Conservation (phyloP, 2,888 invertebrate genomes). For the Tholera decimalis region DNA sequence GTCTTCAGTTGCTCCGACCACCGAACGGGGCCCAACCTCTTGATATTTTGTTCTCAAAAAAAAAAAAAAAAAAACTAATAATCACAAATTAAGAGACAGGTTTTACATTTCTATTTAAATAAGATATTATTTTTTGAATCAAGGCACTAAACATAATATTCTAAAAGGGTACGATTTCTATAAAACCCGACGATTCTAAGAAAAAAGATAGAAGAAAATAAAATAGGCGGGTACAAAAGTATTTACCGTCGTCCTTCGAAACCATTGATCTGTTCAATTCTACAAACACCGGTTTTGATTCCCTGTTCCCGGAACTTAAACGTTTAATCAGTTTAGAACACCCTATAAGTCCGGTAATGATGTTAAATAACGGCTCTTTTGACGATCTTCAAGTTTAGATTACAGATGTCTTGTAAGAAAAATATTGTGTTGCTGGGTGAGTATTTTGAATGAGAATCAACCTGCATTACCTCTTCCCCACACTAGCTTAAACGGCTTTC, state of each 20-base stretch:
- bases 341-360: conserved; percentile 12
- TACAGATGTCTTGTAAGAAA: not conserved
- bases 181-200: not conserved
- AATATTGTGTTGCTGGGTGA: not conserved
- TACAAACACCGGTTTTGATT: conserved; percentile 10
- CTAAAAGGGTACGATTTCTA: no score
- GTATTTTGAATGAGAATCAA: not conserved
- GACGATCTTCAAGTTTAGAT: conserved; percentile 10
- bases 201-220: not conserved
- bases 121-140: no score
- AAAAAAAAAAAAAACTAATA: no score
- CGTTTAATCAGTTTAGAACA: conserved; percentile 33
- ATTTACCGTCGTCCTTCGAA: conserved; percentile 4
- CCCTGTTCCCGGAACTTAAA: conserved; percentile 13
- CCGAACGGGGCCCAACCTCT: no score
- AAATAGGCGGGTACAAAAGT: not conserved
- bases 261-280: conserved; percentile 19
- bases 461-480: no score
- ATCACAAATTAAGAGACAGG: no score
- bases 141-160: no score
- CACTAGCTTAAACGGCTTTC: no score
- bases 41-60: no score
- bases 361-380: conserved; percentile 42
- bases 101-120: no score
- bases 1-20: no score